Evolutionary conservation across 2,797 vertebrate genomes (phyloP).

Genomic region (Melanotaenia pygmaea): DNA sequence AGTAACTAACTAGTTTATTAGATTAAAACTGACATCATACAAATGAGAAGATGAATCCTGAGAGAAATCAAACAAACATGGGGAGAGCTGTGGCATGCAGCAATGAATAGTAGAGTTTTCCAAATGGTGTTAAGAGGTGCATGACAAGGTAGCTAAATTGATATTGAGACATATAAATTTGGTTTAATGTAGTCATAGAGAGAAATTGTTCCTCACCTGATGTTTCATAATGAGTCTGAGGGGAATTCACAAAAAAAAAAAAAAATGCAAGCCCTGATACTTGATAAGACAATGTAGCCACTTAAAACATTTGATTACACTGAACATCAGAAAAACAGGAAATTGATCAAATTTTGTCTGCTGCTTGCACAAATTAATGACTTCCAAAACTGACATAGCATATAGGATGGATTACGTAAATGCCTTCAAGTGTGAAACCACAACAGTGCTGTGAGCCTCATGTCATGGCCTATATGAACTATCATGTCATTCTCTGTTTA

Average conservation of each 20-base stretch:
- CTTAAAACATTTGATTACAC: not conserved
- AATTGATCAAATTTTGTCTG: not conserved
- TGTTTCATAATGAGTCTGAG: conserved; percentile 62
- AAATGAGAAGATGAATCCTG: not conserved
- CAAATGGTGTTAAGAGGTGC: conserved; percentile 2
- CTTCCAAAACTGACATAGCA: conserved; percentile 23
- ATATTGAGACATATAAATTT: conserved; percentile 58
- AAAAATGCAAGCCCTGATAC: not conserved
- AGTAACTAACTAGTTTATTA: too few relatives aligned
- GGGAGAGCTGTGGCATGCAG: not conserved
- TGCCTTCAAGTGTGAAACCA: conserved; percentile 65
- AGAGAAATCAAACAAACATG: too few relatives aligned
- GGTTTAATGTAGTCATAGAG: conserved; percentile 55
- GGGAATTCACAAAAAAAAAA: conserved; percentile 26
- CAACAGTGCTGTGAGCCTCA: conserved; percentile 32
- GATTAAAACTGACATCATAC: not conserved
- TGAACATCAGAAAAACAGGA: conserved; percentile 23
- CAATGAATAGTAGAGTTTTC: not conserved
- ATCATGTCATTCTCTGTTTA: not conserved
- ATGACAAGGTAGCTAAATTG: conserved; percentile 26
- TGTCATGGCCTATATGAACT: not conserved
- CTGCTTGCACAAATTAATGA: not conserved
- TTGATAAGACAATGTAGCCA: conserved; percentile 7
- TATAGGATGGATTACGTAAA: conserved; percentile 20
- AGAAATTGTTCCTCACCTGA: conserved; percentile 53